A percentile compares a stretch with the other conserved stretches of the same genome.
These are phyloP conservation scores for Turritopsis dohrnii DNA, from an alignment of 30 jellyfish, hydroid and myxozoan species.

Conservation along the genomic window DNA sequence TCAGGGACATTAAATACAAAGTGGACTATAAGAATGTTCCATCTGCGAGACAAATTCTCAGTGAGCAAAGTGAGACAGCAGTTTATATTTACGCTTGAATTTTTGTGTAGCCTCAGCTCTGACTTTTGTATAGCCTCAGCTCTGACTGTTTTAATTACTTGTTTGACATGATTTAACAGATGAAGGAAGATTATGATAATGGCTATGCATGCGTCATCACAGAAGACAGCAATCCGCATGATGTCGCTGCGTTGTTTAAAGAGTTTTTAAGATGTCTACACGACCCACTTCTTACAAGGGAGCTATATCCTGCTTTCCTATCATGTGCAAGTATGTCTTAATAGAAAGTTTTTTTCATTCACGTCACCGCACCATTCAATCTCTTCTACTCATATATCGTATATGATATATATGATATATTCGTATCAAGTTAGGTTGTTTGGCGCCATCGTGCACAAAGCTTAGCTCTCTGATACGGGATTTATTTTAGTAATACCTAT, in stretches of 20 bases:
- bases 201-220: conserved; percentile 60
- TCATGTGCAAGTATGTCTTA: conserved; percentile 64
- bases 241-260: conserved; percentile 89
- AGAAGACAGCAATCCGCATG: conserved; percentile 91
- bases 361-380: neutral
- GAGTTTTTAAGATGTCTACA: conserved; percentile 89
- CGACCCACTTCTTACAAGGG: conserved; percentile 93
- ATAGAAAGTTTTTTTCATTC: neutral
- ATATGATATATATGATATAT: too few species aligned
- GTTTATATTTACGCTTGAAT: too few species aligned
- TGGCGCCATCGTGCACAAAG: neutral
- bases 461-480: neutral
- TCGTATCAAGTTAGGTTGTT: too few species aligned
- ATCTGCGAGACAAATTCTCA: too few species aligned
- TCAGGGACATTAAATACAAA: too few species aligned
- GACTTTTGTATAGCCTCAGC: too few species aligned
- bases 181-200: conserved; percentile 78
- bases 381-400: neutral
- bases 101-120: too few species aligned
- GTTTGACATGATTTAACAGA: conserved; percentile 27
- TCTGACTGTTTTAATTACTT: too few species aligned
- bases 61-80: too few species aligned
- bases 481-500: neutral
- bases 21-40: too few species aligned
- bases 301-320: conserved; percentile 78